Evolutionary conservation across 2,888 invertebrate genomes (phyloP), one percentile per base, ranked within the genome.

Genomic region (Ennomos erosarius): DNA sequence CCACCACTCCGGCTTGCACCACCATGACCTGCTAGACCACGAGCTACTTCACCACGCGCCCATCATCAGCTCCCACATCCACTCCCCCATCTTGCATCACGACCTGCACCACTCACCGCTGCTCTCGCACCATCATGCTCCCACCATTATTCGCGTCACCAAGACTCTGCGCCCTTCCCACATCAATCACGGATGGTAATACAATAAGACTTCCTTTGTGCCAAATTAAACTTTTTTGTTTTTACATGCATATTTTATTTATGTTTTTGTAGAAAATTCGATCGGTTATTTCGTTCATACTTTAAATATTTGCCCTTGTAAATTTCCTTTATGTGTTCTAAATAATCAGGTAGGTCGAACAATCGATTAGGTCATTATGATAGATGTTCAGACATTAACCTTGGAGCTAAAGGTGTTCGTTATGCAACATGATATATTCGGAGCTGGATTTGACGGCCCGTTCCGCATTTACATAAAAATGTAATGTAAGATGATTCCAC

Each of bases 71-170:
- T 53, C 63, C 0, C 67, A 63, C 38, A 10, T 65, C 8, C 50
- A 63, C 9, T n/a, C 58, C 65, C 42, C 55, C 42, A 50, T n/a
- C 43, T 37, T 55, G 33, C 62, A 48, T 16, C 55, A 52, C 38
- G 35, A 38, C 33, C 43, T 43, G 16, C 58, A 48, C 39, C 63
- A 62, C 54, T 59, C 62, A 4, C 56, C 59, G 3, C 45, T 55
- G 35, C 8, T 49, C 52, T 10, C 64, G 3, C 40, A 49, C 16
- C 47, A 52, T 10, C 57, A 57, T 5, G 49, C 59, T 0, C 67
- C 70, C 6, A 53, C 65, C 40, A 39, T 75, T 46, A 43, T 76
- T 49, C 74, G 66, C 49, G 66, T 71, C 50, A 57, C 68, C 10
- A 66, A 69, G 57, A 53, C 66, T 10, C 47, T 68, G 11, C 61